Conservation (phyloP, 2,113 vertebrate species). For the Gila orcuttii region DNA sequence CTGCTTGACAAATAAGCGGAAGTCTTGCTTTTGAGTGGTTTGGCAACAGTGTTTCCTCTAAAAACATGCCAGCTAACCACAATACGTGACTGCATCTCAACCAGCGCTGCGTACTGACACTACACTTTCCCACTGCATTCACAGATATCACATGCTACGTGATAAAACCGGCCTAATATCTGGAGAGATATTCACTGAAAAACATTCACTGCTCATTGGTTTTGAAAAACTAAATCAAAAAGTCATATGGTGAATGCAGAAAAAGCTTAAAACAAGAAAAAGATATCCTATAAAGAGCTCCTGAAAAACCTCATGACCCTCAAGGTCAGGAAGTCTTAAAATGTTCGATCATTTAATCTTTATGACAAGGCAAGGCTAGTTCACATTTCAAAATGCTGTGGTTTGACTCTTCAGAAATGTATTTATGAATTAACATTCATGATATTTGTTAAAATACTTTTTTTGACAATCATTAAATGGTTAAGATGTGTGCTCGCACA, state of each 20-base stretch:
- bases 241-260: neutral
- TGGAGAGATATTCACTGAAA: neutral
- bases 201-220: neutral
- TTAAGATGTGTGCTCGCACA: neutral
- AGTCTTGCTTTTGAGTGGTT: conserved; percentile 10
- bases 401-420: too few species aligned
- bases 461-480: neutral
- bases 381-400: neutral
- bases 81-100: neutral
- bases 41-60: neutral
- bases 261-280: neutral
- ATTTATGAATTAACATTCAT: too few species aligned
- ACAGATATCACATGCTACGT: too few species aligned
- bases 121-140: neutral
- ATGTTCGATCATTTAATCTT: neutral
- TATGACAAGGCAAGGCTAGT: neutral
- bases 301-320: neutral
- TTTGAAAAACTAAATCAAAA: neutral
- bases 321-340: neutral
- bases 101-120: neutral
- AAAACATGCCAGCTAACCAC: neutral
- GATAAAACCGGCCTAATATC: too few species aligned
- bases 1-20: neutral
- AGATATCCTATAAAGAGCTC: neutral
- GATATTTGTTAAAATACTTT: too few species aligned